phyloP scores from a whole-genome alignment of 2,113 vertebrate genomes.

The Tupaia tana region DNA sequence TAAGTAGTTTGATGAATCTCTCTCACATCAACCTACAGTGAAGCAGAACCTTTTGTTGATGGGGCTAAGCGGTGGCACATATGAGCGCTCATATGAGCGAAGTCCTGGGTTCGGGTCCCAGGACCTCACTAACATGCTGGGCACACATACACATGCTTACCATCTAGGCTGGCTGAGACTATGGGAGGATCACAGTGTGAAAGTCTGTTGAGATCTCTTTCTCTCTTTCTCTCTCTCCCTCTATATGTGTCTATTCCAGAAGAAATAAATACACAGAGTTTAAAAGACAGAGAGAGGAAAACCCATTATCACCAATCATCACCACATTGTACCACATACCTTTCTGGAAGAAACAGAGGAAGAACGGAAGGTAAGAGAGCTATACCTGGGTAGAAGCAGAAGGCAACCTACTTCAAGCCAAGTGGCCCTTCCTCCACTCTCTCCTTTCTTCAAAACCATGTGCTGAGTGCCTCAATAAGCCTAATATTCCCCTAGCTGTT shows the following conservation, averaged over 20 bases:
- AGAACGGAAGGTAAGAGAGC: background rate
- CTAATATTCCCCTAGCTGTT: background rate
- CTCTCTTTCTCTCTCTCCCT: no score
- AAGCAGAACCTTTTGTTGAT: background rate
- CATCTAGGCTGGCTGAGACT: no score
- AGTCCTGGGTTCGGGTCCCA: no score
- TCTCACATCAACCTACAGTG: accelerated
- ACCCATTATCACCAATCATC: background rate
- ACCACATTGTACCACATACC: accelerated
- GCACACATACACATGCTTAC: no score
- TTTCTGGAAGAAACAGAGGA: background rate
- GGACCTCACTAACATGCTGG: no score
- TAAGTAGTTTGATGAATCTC: accelerated
- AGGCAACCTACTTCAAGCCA: background rate
- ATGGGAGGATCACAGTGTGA: no score
- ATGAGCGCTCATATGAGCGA: no score
- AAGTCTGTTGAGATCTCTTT: no score
- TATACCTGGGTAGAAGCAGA: background rate
- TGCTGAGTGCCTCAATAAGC: background rate
- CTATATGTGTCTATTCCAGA: no score
- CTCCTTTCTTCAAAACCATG: background rate
- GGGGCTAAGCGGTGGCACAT: no score
- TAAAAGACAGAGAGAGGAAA: no score
- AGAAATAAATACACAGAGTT: no score
- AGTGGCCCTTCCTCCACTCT: background rate